A percentile compares a stretch with the other conserved stretches of the same genome.
These are phyloP conservation scores for Tiliacea aurago DNA, from an alignment of 2,888 invertebrate species.

Conservation along the genomic window DNA sequence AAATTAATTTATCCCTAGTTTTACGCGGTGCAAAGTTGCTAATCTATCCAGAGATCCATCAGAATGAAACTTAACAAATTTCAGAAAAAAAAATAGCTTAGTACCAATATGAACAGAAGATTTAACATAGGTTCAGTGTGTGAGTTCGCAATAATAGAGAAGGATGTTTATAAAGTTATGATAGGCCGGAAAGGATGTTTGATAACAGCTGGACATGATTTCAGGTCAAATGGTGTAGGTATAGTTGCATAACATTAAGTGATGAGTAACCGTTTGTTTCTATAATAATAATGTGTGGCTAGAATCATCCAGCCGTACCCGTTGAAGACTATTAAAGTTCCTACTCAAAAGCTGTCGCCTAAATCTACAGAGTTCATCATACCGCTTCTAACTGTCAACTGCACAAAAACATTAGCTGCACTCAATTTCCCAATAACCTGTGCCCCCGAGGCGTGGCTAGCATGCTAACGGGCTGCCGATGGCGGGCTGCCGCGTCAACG, in stretches of 20 bases:
- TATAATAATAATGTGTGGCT: not conserved
- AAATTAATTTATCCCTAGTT: not conserved
- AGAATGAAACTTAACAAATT: not conserved
- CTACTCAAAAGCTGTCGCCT: not conserved
- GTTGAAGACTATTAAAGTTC: not conserved
- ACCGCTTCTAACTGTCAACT: constrained; percentile 55
- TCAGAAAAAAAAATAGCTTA: no score
- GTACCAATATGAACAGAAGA: not conserved
- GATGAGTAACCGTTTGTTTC: not conserved
- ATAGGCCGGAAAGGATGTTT: constrained; percentile 34
- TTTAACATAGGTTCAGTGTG: no score
- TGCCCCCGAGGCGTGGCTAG: constrained; percentile 53
- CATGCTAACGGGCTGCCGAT: constrained; percentile 54
- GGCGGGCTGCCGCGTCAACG: constrained; percentile 48
- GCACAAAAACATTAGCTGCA: constrained; percentile 60
- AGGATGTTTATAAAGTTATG: constrained; percentile 17
- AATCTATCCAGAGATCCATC: not conserved
- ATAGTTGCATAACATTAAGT: constrained; percentile 3
- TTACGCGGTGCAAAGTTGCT: not conserved
- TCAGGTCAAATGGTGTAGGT: constrained; percentile 22
- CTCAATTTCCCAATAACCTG: constrained; percentile 62
- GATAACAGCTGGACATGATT: constrained; percentile 40
- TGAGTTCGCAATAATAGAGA: not conserved
- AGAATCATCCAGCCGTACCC: not conserved
- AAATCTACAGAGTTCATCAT: constrained; percentile 46